Evolutionary conservation across 2,797 vertebrate genomes (phyloP).

Genomic region (Microctenopoma lineatum): DNA sequence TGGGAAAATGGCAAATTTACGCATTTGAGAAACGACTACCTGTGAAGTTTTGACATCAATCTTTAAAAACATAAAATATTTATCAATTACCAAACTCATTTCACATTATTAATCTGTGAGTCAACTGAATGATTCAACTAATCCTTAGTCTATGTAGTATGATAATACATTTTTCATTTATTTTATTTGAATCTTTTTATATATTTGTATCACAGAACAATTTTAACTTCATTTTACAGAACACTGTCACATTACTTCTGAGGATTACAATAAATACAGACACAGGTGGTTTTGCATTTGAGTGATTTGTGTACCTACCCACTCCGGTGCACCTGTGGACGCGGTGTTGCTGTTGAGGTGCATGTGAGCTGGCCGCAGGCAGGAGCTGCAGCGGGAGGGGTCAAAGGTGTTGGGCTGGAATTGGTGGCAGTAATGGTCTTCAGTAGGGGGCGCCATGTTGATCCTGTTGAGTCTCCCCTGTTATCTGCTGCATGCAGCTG

Average conservation of each 20-base stretch:
- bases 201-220: no score
- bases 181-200: no score
- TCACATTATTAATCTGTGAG: no score
- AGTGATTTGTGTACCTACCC: constrained; percentile 41
- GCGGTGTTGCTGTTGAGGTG: constrained; percentile 42
- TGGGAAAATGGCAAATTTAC: no score
- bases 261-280: not conserved
- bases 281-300: not conserved
- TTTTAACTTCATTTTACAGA: not conserved
- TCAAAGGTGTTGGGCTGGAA: constrained; percentile 79
- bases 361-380: constrained; percentile 74
- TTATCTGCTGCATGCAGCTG: not conserved
- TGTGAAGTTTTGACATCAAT: no score
- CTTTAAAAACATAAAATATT: no score
- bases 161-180: no score
- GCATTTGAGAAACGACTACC: no score
- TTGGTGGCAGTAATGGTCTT: constrained; percentile 65
- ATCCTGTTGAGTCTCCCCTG: constrained; percentile 12
- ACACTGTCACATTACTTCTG: not conserved
- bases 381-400: constrained; percentile 70
- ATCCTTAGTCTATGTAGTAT: no score
- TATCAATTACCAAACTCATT: no score
- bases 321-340: constrained; percentile 16
- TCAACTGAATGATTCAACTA: no score
- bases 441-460: constrained; percentile 57